Conservation (phyloP, 2,797 vertebrate genomes). For the Danio kyathit region DNA sequence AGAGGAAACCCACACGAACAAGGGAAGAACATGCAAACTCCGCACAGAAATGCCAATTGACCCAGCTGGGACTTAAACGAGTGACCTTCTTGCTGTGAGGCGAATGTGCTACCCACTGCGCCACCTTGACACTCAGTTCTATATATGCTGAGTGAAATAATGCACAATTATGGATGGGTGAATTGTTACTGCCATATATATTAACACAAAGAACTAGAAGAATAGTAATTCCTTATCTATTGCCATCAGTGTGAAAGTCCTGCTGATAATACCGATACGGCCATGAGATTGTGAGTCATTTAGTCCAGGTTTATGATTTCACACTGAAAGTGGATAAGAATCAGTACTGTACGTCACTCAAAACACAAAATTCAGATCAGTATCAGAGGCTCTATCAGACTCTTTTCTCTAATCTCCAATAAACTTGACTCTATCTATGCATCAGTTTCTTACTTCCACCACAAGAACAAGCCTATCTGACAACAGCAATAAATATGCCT, state of each 20-base stretch:
- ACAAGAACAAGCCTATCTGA: background rate
- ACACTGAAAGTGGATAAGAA: slow-evolving; percentile 3
- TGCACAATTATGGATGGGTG: too few relatives aligned
- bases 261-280: background rate
- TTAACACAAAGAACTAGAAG: background rate
- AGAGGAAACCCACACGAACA: too few relatives aligned
- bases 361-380: slow-evolving; percentile 19
- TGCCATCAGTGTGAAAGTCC: background rate
- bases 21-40: too few relatives aligned
- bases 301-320: background rate
- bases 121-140: too few relatives aligned
- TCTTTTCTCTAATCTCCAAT: slow-evolving; percentile 11
- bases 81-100: too few relatives aligned
- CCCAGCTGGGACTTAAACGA: too few relatives aligned
- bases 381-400: background rate
- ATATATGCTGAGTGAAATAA: too few relatives aligned
- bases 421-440: slow-evolving; percentile 7
- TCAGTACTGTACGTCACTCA: background rate
- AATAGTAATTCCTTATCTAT: too few relatives aligned
- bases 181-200: background rate
- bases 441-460: background rate
- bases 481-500: slow-evolving; percentile 8
- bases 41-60: too few relatives aligned
- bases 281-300: background rate
- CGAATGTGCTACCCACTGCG: too few relatives aligned